These are phyloP conservation scores for Phalangium opilio DNA, from an alignment of 2,888 invertebrate genomes.

Conservation along the genomic window DNA sequence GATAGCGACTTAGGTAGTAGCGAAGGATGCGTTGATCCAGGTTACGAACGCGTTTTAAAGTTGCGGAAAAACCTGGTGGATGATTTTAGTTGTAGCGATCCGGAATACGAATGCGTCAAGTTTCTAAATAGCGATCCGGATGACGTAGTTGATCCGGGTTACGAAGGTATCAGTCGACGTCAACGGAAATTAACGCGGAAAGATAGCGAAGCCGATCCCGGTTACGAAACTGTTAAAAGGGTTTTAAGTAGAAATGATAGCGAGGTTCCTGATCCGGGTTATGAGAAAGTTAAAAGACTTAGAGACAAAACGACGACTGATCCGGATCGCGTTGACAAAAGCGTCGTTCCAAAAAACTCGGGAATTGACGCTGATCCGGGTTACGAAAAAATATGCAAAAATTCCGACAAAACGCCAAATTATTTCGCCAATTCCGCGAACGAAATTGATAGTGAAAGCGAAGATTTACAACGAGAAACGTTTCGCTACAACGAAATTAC, in stretches of 20 bases:
- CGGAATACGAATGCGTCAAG: neutral
- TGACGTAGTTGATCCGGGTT: conserved; percentile 11
- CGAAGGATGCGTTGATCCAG: conserved; percentile 10
- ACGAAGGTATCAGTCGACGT: conserved; percentile 14
- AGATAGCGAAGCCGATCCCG: conserved; percentile 15
- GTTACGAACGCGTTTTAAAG: conserved; percentile 13
- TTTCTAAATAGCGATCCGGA: neutral
- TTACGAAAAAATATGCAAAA: conserved; percentile 7
- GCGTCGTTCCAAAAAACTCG: neutral
- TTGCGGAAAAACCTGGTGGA: conserved; percentile 6
- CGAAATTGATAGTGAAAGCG: too few species aligned
- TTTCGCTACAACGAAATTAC: too few species aligned
- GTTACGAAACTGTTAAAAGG: conserved; percentile 13
- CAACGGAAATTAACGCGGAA: neutral
- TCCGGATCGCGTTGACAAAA: neutral
- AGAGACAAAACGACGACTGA: too few species aligned
- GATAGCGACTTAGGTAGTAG: neutral
- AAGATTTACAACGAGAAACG: too few species aligned
- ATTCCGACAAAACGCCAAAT: too few species aligned
- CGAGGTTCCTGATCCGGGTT: conserved; percentile 15
- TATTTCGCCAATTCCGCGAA: too few species aligned
- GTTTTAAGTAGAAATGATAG: conserved; percentile 8
- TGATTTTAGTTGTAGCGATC: neutral
- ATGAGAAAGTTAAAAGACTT: conserved; percentile 11
- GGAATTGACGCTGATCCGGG: conserved; percentile 10